Percentiles rank a stretch among this genome's conserved stretches.
phyloP scores from a whole-genome alignment of 37 sponge, comb jelly and placozoan species.

The Ianthella basta region DNA sequence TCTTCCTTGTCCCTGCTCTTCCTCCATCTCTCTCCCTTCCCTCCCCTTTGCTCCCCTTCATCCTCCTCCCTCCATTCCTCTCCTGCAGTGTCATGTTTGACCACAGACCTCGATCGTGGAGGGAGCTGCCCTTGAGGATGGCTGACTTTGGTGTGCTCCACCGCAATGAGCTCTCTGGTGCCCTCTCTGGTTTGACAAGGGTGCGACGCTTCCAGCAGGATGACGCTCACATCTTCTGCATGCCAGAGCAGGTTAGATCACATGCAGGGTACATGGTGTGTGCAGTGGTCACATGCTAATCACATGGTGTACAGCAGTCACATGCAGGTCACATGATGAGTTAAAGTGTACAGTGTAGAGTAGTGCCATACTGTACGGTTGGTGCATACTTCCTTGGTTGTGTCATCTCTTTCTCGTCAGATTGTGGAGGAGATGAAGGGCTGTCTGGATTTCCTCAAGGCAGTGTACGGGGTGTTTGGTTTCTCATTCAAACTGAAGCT shows the following conservation, averaged over 20 bases:
- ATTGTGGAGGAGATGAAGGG: slow-evolving; percentile 84
- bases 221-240: slow-evolving; percentile 99
- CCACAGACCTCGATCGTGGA: slow-evolving; percentile 93
- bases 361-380: too few relatives aligned
- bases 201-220: slow-evolving; percentile 98
- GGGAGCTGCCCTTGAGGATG: slow-evolving; percentile 93
- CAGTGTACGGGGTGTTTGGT: slow-evolving; percentile 86
- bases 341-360: too few relatives aligned
- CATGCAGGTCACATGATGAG: too few relatives aligned
- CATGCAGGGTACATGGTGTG: too few relatives aligned
- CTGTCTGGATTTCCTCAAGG: slow-evolving; percentile 85
- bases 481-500: slow-evolving; percentile 90
- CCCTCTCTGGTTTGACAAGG: slow-evolving; percentile 93
- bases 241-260: slow-evolving; percentile 78
- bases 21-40: too few relatives aligned
- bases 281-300: too few relatives aligned
- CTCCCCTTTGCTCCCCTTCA: too few relatives aligned
- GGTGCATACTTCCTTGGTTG: too few relatives aligned
- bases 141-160: slow-evolving; percentile 99
- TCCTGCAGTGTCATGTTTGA: slow-evolving; percentile 88
- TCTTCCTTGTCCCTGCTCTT: too few relatives aligned
- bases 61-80: too few relatives aligned
- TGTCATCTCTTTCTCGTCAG: slow-evolving; percentile 27
- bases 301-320: too few relatives aligned
- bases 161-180: slow-evolving; percentile 96